Conservation (phyloP, 2,797 vertebrate genomes). For the Spinus pinus region DNA sequence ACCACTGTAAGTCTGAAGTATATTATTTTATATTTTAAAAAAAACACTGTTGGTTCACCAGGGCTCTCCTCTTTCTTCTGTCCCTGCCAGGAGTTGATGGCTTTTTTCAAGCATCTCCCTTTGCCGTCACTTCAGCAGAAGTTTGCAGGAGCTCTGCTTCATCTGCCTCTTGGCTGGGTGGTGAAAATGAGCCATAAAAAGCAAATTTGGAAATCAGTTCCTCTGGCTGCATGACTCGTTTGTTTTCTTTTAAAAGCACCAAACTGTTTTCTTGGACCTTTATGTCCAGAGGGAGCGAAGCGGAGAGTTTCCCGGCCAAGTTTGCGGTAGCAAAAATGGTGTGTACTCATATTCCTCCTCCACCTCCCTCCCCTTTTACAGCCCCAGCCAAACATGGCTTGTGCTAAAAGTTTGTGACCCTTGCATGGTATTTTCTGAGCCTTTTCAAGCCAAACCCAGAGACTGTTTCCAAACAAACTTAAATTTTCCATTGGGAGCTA, state of each 20-base stretch:
- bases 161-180: neutral
- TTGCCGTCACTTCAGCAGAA: neutral
- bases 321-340: neutral
- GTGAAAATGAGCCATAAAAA: neutral
- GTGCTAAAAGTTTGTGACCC: neutral
- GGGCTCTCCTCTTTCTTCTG: neutral
- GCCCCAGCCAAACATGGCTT: neutral
- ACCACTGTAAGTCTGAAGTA: neutral
- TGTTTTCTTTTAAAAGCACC: neutral
- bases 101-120: neutral
- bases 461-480: conserved; percentile 14
- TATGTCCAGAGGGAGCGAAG: neutral
- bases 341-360: neutral
- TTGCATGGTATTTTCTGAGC: neutral
- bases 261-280: neutral
- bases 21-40: neutral
- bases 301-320: neutral
- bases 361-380: neutral
- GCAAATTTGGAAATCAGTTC: neutral
- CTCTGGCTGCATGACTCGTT: neutral
- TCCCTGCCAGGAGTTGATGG: neutral
- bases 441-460: neutral
- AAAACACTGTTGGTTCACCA: neutral
- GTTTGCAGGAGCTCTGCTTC: neutral
- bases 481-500: conserved; percentile 18